Percentiles rank a stretch among this genome's conserved stretches.
phyloP scores from a whole-genome alignment of 1,140 invertebrate species.

The Patella vulgata region DNA sequence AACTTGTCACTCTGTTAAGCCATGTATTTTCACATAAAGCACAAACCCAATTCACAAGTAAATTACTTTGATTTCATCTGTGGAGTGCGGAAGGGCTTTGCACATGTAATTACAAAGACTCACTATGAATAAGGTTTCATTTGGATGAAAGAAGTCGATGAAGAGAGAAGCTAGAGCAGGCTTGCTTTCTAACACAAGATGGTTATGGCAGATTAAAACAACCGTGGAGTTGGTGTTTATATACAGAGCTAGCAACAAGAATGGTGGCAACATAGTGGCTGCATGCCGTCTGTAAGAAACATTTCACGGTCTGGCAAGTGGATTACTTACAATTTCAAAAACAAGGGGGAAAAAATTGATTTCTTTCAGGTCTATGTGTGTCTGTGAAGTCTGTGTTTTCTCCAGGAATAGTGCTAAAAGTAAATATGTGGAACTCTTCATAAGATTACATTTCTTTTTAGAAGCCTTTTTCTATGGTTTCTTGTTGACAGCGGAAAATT shows the following conservation, averaged over 20 bases:
- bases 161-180: constrained; percentile 2
- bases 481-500: too few relatives aligned
- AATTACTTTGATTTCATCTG: constrained; percentile 34
- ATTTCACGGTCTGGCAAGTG: too few relatives aligned
- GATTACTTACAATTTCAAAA: too few relatives aligned
- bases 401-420: too few relatives aligned
- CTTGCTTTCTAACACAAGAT: not conserved
- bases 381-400: too few relatives aligned
- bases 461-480: too few relatives aligned
- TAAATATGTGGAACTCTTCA: too few relatives aligned
- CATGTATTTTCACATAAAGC: constrained; percentile 42
- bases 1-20: constrained; percentile 36
- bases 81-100: constrained; percentile 25
- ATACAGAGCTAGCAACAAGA: not conserved
- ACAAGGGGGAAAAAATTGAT: too few relatives aligned
- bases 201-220: not conserved
- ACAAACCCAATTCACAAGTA: constrained; percentile 40
- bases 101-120: constrained; percentile 28
- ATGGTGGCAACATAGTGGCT: not conserved
- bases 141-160: constrained; percentile 8
- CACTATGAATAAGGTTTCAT: constrained; percentile 10
- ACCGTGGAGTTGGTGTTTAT: not conserved
- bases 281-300: not conserved
- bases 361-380: too few relatives aligned
- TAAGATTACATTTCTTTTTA: too few relatives aligned